Percentiles rank a stretch among this genome's conserved stretches.
phyloP scores from a whole-genome alignment of 2,113 vertebrate species.

The Cepphus grylle region DNA sequence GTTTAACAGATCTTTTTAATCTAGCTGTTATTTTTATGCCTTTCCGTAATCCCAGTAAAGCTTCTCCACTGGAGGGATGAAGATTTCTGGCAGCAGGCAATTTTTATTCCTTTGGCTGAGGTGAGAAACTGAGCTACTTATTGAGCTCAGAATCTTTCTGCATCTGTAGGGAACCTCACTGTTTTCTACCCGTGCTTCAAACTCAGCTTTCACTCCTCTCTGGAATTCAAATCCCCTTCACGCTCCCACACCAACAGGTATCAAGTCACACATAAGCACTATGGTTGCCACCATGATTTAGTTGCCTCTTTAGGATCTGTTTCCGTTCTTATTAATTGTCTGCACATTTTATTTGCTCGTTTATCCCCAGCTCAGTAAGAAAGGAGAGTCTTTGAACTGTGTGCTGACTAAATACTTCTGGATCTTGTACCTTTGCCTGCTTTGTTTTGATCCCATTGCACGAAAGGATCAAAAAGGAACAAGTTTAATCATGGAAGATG shows the following conservation, averaged over 20 bases:
- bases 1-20: neutral
- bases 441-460: neutral
- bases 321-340: neutral
- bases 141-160: neutral
- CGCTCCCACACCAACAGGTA: neutral
- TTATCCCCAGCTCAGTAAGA: neutral
- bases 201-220: neutral
- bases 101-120: neutral
- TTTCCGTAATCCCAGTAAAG: neutral
- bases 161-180: neutral
- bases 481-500: neutral
- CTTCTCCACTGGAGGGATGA: neutral
- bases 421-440: neutral
- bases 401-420: slow-evolving; percentile 10
- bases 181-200: neutral
- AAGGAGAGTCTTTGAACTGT: neutral
- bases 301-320: neutral
- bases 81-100: neutral
- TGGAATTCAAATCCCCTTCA: neutral
- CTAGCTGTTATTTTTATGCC: neutral
- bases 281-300: rapidly evolving
- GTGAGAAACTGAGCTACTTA: neutral
- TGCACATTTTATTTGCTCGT: neutral
- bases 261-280: rapidly evolving
- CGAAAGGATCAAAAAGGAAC: slow-evolving; percentile 23